These are phyloP conservation scores for Plebejus anna DNA, from an alignment of 2,888 invertebrate species.

Conservation along the genomic window DNA sequence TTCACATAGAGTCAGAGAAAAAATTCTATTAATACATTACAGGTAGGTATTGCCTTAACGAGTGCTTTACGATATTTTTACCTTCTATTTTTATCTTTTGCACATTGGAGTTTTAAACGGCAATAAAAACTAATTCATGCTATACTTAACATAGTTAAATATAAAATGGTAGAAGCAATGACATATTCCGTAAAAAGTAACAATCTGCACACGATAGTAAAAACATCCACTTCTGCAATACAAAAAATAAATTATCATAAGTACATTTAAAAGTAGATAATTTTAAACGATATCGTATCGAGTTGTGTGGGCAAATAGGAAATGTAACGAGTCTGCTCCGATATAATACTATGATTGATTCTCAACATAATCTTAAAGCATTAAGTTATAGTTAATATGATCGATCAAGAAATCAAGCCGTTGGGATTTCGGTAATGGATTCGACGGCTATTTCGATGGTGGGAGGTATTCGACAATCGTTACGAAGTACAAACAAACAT, in stretches of 20 bases:
- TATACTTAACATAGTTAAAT: background rate
- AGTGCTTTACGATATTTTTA: background rate
- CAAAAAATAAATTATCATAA: conserved; percentile 13
- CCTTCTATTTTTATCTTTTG: background rate
- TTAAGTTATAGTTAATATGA: conserved; percentile 76
- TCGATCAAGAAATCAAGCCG: conserved; percentile 76
- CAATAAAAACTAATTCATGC: background rate
- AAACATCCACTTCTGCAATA: background rate
- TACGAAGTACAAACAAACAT: background rate
- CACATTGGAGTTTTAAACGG: background rate
- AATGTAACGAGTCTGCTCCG: conserved; percentile 14
- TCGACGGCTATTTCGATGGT: background rate
- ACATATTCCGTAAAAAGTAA: background rate
- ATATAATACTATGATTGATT: conserved; percentile 63
- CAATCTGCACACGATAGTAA: background rate
- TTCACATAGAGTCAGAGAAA: background rate
- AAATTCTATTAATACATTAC: background rate
- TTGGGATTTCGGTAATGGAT: conserved; percentile 29
- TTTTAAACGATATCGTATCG: background rate
- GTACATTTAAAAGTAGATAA: conserved; percentile 17
- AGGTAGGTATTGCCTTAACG: background rate
- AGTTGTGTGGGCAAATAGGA: conserved; percentile 27
- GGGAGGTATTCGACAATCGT: conserved; percentile 7
- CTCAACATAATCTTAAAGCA: conserved; percentile 65
- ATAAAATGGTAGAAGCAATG: background rate